These are phyloP conservation scores for Mus caroli DNA, from an alignment of 2,797 vertebrate species.

Conservation along the genomic window DNA sequence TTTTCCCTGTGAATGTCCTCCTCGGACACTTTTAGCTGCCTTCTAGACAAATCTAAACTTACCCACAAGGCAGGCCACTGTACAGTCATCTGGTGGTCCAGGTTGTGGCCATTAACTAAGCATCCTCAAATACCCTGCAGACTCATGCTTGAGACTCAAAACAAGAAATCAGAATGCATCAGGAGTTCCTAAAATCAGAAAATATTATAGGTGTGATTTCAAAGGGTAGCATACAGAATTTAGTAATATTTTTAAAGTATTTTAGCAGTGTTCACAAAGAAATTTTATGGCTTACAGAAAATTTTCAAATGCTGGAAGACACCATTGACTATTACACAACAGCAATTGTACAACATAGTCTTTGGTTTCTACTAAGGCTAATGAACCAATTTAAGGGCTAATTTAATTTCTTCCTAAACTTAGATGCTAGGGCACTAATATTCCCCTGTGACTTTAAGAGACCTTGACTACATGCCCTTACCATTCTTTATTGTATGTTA, in stretches of 20 bases:
- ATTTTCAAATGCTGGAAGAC: background rate
- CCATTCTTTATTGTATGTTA: background rate
- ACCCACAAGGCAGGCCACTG: background rate
- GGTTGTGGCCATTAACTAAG: background rate
- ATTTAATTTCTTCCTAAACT: background rate
- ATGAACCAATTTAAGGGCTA: background rate
- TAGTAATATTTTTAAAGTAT: background rate
- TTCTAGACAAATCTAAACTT: background rate
- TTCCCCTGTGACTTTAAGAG: background rate
- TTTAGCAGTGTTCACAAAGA: conserved; percentile 1
- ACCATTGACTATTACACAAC: background rate
- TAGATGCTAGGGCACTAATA: background rate
- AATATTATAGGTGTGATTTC: background rate
- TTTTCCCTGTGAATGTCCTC: background rate
- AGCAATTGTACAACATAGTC: background rate
- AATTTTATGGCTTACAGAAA: background rate
- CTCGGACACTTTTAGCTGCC: background rate
- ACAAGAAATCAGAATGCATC: background rate
- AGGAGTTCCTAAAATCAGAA: background rate
- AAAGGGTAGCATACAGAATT: background rate
- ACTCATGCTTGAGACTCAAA: background rate
- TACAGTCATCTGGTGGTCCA: too few relatives aligned
- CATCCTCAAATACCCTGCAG: background rate
- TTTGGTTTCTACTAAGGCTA: background rate
- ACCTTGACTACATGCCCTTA: background rate